These are phyloP conservation scores for Drosophila teissieri DNA, from an alignment of 1,140 invertebrate species.

Conservation along the genomic window DNA sequence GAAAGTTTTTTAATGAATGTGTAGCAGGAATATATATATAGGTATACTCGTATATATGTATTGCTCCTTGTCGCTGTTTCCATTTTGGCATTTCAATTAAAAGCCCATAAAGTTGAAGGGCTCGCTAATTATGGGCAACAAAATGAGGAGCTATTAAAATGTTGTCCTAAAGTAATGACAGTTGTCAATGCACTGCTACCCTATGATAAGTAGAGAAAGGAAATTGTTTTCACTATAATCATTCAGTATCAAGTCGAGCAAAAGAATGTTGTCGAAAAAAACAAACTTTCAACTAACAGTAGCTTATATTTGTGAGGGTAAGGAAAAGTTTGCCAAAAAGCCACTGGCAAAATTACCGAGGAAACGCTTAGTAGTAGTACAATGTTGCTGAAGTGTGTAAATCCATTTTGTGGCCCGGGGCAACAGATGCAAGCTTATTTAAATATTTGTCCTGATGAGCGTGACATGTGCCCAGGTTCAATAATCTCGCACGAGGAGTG, in stretches of 20 bases:
- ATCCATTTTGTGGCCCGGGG: not conserved
- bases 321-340: constrained; percentile 45
- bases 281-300: not conserved
- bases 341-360: constrained; percentile 52
- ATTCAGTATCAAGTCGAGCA: too few relatives aligned
- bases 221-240: too few relatives aligned
- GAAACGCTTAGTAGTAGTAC: constrained; percentile 29
- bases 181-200: not conserved
- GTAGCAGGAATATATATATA: constrained; percentile 13
- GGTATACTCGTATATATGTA: not conserved
- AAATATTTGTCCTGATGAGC: constrained; percentile 46
- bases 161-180: not conserved
- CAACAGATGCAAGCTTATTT: constrained; percentile 41
- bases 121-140: constrained; percentile 23
- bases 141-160: not conserved
- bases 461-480: constrained; percentile 38
- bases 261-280: constrained; percentile 10
- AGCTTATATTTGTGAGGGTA: not conserved
- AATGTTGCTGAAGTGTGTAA: constrained; percentile 1
- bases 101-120: constrained; percentile 15
- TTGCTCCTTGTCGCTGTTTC: not conserved
- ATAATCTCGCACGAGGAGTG: constrained; percentile 22
- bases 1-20: constrained; percentile 73
- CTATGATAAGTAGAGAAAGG: too few relatives aligned
- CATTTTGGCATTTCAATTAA: constrained; percentile 39